These are phyloP conservation scores for Nannospalax galili DNA, from an alignment of 2,113 vertebrate genomes.

Conservation along the genomic window DNA sequence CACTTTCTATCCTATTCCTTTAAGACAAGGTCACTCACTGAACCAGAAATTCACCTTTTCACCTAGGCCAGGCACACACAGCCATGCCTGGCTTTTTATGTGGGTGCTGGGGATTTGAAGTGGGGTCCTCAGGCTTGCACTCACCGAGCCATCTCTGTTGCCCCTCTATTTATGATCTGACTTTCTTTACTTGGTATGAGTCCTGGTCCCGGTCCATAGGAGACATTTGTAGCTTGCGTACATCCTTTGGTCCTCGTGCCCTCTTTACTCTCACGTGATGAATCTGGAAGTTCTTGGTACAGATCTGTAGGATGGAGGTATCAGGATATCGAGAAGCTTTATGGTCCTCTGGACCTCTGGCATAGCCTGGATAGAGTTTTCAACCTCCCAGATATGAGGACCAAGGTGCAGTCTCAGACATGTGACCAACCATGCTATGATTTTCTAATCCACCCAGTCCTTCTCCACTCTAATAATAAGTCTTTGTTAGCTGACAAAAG, in stretches of 20 bases:
- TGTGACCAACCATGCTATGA: background rate
- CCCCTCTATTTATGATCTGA: background rate
- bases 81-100: background rate
- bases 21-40: background rate
- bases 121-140: no score
- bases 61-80: background rate
- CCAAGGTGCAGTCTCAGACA: background rate
- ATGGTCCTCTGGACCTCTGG: background rate
- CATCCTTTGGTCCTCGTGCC: background rate
- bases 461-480: background rate
- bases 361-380: background rate
- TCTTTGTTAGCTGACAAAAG: background rate
- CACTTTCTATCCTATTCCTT: background rate
- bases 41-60: background rate
- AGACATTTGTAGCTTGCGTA: background rate
- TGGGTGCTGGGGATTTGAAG: background rate
- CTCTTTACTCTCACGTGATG: background rate
- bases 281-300: background rate
- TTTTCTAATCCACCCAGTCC: background rate
- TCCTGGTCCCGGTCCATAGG: background rate
- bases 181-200: background rate
- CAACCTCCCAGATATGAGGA: background rate
- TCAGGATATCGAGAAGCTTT: background rate
- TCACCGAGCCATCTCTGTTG: background rate
- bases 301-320: background rate